phyloP scores from a whole-genome alignment of 1,140 invertebrate genomes.

The Drosophila jambulina region DNA sequence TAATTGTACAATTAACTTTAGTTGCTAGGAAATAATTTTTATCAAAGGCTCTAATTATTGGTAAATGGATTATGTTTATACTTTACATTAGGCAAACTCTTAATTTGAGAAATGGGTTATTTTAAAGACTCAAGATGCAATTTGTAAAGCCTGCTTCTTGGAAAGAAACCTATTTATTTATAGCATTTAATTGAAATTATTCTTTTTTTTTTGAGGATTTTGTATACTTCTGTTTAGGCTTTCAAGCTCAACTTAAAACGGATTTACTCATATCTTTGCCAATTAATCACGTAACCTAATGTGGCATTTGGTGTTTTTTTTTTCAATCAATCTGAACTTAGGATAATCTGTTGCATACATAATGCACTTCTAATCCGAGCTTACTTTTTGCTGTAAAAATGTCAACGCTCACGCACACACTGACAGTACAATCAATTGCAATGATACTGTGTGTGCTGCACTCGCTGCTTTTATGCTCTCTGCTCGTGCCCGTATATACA shows the following conservation, averaged over 20 bases:
- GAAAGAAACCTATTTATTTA: background rate
- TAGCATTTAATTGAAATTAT: background rate
- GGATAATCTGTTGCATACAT: slow-evolving; percentile 45
- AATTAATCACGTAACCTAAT: slow-evolving; percentile 39
- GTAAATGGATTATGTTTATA: too few relatives aligned
- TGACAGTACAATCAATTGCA: slow-evolving; percentile 69
- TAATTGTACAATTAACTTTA: too few relatives aligned
- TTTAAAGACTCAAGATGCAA: too few relatives aligned
- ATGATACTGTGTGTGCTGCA: slow-evolving; percentile 72
- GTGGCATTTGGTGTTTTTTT: slow-evolving; percentile 19
- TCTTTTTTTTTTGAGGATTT: background rate
- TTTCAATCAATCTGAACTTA: slow-evolving; percentile 32
- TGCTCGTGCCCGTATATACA: slow-evolving; percentile 29
- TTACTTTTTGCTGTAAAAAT: slow-evolving; percentile 37
- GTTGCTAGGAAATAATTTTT: too few relatives aligned
- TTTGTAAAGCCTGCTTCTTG: too few relatives aligned
- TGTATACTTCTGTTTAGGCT: background rate
- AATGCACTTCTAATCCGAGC: slow-evolving; percentile 46
- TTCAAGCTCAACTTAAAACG: slow-evolving; percentile 14
- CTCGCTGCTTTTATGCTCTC: slow-evolving; percentile 71
- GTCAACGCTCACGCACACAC: slow-evolving; percentile 34
- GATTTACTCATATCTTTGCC: slow-evolving; percentile 12
- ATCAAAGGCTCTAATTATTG: too few relatives aligned
- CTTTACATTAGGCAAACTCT: too few relatives aligned
- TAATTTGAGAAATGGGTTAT: too few relatives aligned